Evolutionary conservation across 2,113 vertebrate genomes (phyloP).

Genomic region (Podarcis raffonei): DNA sequence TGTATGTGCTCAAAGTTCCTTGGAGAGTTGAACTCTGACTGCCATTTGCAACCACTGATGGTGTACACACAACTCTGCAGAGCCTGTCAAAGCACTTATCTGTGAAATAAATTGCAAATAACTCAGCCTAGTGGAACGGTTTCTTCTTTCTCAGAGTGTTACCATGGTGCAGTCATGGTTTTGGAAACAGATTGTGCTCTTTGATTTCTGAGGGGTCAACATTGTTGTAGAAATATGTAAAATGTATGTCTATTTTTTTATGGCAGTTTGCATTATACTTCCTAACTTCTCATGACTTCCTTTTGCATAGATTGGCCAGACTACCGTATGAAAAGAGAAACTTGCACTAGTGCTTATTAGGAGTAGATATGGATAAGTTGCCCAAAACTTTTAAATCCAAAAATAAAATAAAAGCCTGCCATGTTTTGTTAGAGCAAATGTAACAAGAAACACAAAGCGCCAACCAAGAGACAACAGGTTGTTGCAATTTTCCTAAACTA

Average conservation of each 20-base stretch:
- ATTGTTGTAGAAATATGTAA: not conserved
- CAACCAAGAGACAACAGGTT: not conserved
- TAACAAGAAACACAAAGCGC: not conserved
- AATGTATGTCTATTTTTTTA: not conserved
- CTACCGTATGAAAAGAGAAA: not conserved
- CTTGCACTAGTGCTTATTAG: not conserved
- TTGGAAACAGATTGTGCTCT: not conserved
- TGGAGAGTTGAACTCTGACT: conserved; percentile 37
- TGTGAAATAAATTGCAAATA: conserved; percentile 46
- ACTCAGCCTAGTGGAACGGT: not conserved
- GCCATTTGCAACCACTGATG: conserved; percentile 20
- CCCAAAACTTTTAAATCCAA: not conserved
- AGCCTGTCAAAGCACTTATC: conserved; percentile 52
- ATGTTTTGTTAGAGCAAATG: not conserved
- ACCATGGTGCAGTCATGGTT: not conserved
- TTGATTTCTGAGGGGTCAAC: not conserved
- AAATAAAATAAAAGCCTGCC: not conserved
- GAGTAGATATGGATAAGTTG: not conserved
- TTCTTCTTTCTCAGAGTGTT: not conserved
- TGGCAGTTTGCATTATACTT: not conserved
- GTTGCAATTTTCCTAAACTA: not conserved
- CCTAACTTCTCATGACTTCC: not conserved
- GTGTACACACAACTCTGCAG: not conserved
- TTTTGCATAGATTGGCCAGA: not conserved
- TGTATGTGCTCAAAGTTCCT: conserved; percentile 36